These are phyloP conservation scores for Stomatorhinus walkeri DNA, from an alignment of 2,797 vertebrate genomes.

Conservation along the genomic window DNA sequence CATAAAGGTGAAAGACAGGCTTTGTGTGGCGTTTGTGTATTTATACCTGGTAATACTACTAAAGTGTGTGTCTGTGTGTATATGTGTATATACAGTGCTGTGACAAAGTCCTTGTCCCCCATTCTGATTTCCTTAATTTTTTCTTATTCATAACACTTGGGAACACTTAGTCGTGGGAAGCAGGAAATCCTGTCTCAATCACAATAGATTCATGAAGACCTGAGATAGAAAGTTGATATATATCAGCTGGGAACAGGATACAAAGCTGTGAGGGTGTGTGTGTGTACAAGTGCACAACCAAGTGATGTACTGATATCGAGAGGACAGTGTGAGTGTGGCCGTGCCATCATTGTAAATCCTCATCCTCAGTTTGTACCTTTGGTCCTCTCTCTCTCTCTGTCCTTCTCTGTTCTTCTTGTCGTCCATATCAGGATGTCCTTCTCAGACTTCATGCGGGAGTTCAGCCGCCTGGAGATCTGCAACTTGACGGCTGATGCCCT, in stretches of 20 bases:
- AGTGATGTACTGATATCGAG: neutral
- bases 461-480: conserved; percentile 85
- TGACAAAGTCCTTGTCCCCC: neutral
- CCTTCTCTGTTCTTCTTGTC: neutral
- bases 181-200: neutral
- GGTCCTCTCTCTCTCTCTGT: neutral
- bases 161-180: neutral
- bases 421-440: conserved; percentile 74
- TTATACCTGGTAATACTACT: neutral
- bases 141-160: neutral
- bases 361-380: neutral
- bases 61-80: too few relatives aligned
- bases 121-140: neutral
- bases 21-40: neutral
- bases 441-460: conserved; percentile 76
- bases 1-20: neutral
- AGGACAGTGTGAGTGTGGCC: neutral
- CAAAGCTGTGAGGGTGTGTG: neutral
- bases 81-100: too few relatives aligned
- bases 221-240: neutral
- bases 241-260: neutral
- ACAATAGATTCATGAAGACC: neutral
- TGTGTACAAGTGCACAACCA: neutral
- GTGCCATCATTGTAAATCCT: neutral
- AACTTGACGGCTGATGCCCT: conserved; percentile 88